Base-by-base conservation (phyloP, 2,113 vertebrate genomes). In the Panthera uncia region DNA sequence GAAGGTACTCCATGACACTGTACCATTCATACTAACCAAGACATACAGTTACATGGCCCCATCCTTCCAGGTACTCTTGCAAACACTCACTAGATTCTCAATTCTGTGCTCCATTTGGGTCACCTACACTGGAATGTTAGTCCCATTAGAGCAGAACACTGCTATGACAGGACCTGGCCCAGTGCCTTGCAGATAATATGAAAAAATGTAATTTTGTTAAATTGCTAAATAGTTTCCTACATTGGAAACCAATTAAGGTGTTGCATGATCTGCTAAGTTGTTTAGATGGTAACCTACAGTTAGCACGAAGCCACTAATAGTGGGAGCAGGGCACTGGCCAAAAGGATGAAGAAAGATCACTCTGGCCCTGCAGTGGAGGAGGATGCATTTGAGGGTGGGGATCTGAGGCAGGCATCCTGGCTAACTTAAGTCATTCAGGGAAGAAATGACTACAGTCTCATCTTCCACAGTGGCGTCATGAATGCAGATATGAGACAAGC, bases 1-100 rank as follows among this genome's bases (percentile, higher is more conserved):
- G 38, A 10, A 31, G 33, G 15, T 6, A 45, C 27, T 21, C 61
- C 0, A 0, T 18, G 23, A 15, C 16, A 71, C 4, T 1, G 3
- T 74, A 0, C 7, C 31, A 21, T 3, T 13, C 0, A 79, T 7
- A 79, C 12, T 15, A 29, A 50, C 36, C 19, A 31, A 36, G 27
- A 61, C 10, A 4, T 25, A 63, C 7, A 48, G 73, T 48, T 10
- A 16, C 4, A 38, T 0, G 4, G 15, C 11, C 29, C 25, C 82
- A 69, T 6, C 7, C 14, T 27, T 38, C 14, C 8, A n/a, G 5
- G 7, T 9, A 6, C 14, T 84, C 95, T 61, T 91, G 45, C 36
- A 57, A 83, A 74, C 19, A 55, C 23, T 73, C 68, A 68, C 38
- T 36, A 0, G 0, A 16, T 61, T 65, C 63, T 71, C 76, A 88